Conservation (phyloP, 2,797 vertebrate species). For the Aselliscus stoliczkanus region DNA sequence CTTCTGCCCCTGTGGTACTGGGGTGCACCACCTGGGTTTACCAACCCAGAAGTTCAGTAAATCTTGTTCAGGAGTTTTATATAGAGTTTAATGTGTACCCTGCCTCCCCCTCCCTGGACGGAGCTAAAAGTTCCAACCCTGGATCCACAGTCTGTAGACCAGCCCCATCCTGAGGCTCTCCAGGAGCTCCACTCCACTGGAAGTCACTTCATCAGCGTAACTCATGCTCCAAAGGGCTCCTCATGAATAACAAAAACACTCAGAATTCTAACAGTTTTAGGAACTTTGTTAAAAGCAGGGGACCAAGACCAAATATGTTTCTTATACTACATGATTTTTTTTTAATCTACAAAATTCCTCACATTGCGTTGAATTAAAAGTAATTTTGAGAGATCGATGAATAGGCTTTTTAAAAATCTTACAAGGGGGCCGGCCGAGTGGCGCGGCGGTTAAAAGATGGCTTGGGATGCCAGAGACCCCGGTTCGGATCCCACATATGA, state of each 20-base stretch:
- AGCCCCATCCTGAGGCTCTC: not conserved
- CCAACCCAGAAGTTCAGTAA: not conserved
- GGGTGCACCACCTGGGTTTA: not conserved
- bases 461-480: too few relatives aligned
- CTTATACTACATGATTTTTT: not conserved
- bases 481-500: too few relatives aligned
- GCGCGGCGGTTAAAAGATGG: too few relatives aligned
- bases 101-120: not conserved
- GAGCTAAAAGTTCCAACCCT: not conserved
- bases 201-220: not conserved
- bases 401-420: not conserved
- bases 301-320: not conserved
- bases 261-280: not conserved
- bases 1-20: not conserved
- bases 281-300: not conserved
- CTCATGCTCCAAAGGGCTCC: not conserved
- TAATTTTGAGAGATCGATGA: not conserved
- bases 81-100: not conserved
- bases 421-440: too few relatives aligned
- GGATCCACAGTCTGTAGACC: not conserved
- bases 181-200: not conserved
- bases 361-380: not conserved
- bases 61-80: not conserved
- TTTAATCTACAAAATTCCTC: not conserved
- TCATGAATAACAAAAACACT: not conserved